A percentile compares a stretch with the other conserved stretches of the same genome.
phyloP scores from a whole-genome alignment of 53 echinoderm and acorn worm genomes.

The Holothuria leucospilota region DNA sequence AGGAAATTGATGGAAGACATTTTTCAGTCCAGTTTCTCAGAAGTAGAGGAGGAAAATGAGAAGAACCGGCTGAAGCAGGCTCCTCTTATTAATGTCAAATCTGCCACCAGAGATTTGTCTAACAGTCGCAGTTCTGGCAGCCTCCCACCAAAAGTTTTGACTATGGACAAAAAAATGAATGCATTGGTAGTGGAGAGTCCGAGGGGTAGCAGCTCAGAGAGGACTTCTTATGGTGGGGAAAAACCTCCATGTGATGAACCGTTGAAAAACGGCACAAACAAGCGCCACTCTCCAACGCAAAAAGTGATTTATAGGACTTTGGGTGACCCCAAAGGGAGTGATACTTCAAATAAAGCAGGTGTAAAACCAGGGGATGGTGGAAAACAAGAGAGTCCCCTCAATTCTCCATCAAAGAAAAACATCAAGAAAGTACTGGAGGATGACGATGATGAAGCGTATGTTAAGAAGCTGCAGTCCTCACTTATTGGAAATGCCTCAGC shows the following conservation, averaged over 20 bases:
- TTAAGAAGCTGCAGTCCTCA: slow-evolving; percentile 44
- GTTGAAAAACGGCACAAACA: neutral
- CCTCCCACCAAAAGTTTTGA: neutral
- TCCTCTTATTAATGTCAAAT: slow-evolving; percentile 27
- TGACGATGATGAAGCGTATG: slow-evolving; percentile 30
- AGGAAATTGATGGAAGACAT: slow-evolving; percentile 62
- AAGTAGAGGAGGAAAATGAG: slow-evolving; percentile 43
- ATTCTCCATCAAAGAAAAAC: slow-evolving; percentile 13
- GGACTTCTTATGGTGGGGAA: slow-evolving; percentile 5
- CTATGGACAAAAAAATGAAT: neutral
- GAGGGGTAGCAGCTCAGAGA: slow-evolving; percentile 10
- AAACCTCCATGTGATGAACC: too few relatives aligned
- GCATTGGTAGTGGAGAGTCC: slow-evolving; percentile 9
- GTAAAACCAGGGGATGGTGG: slow-evolving; percentile 2
- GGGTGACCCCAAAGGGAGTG: slow-evolving; percentile 17
- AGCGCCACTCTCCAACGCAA: neutral
- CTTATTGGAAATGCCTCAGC: slow-evolving; percentile 37
- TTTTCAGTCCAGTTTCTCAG: slow-evolving; percentile 50
- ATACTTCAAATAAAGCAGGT: neutral
- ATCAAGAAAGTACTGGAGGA: neutral
- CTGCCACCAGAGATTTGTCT: neutral
- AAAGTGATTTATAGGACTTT: slow-evolving; percentile 37
- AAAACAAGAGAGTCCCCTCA: neutral
- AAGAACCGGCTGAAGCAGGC: slow-evolving; percentile 30
- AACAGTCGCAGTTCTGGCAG: slow-evolving; percentile 41